Percentiles rank a stretch among this genome's conserved stretches.
Evolutionary conservation across 2,888 invertebrate species (phyloP).

Genomic region (Cheilosia scutellata): DNA sequence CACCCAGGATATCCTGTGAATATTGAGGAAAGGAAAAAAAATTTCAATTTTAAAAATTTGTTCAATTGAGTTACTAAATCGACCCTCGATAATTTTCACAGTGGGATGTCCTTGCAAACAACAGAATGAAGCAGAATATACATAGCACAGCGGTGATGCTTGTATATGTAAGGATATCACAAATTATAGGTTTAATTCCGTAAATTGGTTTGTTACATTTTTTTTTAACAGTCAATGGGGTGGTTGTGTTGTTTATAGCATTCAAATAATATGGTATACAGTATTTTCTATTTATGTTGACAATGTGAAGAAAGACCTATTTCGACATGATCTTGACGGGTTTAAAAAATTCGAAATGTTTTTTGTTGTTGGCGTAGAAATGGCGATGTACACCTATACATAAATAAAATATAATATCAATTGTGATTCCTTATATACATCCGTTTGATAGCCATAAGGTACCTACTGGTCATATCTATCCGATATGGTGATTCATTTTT

Average conservation of each 20-base stretch:
- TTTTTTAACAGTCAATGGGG: conserved; percentile 26
- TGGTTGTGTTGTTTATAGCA: conserved; percentile 45
- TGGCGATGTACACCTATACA: no score
- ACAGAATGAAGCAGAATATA: conserved; percentile 42
- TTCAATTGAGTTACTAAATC: conserved; percentile 73
- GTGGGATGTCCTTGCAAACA: conserved; percentile 66
- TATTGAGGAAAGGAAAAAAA: conserved; percentile 17
- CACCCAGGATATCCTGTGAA: conserved; percentile 62
- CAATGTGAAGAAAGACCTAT: no score
- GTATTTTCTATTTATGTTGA: no score
- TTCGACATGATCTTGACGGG: no score
- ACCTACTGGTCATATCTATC: no score
- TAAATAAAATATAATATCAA: no score
- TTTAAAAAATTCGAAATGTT: no score
- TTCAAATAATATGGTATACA: neutral
- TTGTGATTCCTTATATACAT: no score
- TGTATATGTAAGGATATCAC: conserved; percentile 76
- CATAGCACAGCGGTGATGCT: conserved; percentile 17
- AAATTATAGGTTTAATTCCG: conserved; percentile 79
- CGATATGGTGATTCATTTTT: no score
- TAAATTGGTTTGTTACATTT: conserved; percentile 76
- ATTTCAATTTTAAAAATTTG: conserved; percentile 41
- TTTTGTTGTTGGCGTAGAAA: no score
- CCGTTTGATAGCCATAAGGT: no score
- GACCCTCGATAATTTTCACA: conserved; percentile 77